phyloP scores from a whole-genome alignment of 1,140 invertebrate genomes.

The Anthonomus grandis region DNA sequence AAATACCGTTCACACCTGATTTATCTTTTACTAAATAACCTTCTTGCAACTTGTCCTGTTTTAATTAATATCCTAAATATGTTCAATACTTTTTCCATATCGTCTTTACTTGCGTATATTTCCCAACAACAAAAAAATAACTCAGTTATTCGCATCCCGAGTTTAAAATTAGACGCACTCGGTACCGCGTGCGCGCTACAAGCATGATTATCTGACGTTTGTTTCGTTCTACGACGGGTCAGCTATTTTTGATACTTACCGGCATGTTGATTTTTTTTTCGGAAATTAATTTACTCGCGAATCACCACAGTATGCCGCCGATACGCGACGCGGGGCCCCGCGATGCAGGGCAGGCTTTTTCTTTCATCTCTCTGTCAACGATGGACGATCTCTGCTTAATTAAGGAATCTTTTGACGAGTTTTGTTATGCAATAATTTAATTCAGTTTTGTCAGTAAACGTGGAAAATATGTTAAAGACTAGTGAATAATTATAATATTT shows the following conservation, averaged over 20 bases:
- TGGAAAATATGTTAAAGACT: neutral
- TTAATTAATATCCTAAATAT: too few species aligned
- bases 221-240: neutral
- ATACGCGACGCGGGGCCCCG: constrained; percentile 13
- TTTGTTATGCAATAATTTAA: neutral
- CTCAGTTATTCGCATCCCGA: too few species aligned
- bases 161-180: too few species aligned
- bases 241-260: constrained; percentile 24
- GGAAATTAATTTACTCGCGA: constrained; percentile 2
- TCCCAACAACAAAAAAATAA: too few species aligned
- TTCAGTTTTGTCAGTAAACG: neutral
- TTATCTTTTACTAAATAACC: too few species aligned
- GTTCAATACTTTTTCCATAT: too few species aligned
- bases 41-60: too few species aligned
- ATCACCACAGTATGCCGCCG: constrained; percentile 14
- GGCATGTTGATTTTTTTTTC: neutral
- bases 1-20: too few species aligned
- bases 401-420: neutral
- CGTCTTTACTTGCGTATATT: too few species aligned
- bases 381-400: neutral
- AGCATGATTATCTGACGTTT: too few species aligned
- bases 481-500: neutral
- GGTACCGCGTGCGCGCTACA: too few species aligned
- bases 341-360: constrained; percentile 19
- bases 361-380: neutral